Base-by-base conservation (phyloP, 2,113 vertebrate genomes). In the Penelope pileata region DNA sequence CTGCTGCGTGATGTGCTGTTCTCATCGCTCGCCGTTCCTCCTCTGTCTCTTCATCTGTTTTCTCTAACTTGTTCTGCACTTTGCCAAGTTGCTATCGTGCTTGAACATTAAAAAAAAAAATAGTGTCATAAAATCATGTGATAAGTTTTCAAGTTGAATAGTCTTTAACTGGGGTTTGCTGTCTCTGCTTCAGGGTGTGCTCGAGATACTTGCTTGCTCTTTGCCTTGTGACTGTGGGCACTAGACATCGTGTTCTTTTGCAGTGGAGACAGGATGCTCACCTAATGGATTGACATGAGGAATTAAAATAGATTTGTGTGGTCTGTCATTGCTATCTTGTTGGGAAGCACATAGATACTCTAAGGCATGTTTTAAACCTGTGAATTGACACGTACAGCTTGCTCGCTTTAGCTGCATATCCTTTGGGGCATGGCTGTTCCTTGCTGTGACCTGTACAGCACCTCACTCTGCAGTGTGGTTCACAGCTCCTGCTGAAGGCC, bases 401-500 rank as follows among this genome's bases (percentile, higher is more conserved):
- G 19, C 26, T 75, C 17, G 5, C n/a, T 73, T 72, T 27, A 51
- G 23, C 21, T 86, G 29, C 2, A 0, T 69, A 2, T 66, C 51
- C 68, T 88, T 17, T 75, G 47, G 59, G 34, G 60, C 36, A 8
- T 16, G 34, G 50, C 75, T 38, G 32, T 29, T 91, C 63, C 38
- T 74, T 86, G 47, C 70, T 5, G 2, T 74, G 51, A 16, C 51
- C 75, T 48, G 26, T 54, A 32, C 47, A 51, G 42, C 50, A 63
- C 77, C 47, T 51, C 47, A 18, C 83, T 51, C 36, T 47, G 21
- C 38, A 36, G 45, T 53, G 79, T 64, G 56, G 40, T 91, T 90
- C 80, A 84, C 83, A 60, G 76, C 76, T 84, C 70, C 60, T 67
- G 54, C 88, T 83, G 63, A 77, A 83, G 83, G 64, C 83, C 86